Base-by-base conservation (phyloP, 2,797 vertebrate species). In the Cheirogaleus major region DNA sequence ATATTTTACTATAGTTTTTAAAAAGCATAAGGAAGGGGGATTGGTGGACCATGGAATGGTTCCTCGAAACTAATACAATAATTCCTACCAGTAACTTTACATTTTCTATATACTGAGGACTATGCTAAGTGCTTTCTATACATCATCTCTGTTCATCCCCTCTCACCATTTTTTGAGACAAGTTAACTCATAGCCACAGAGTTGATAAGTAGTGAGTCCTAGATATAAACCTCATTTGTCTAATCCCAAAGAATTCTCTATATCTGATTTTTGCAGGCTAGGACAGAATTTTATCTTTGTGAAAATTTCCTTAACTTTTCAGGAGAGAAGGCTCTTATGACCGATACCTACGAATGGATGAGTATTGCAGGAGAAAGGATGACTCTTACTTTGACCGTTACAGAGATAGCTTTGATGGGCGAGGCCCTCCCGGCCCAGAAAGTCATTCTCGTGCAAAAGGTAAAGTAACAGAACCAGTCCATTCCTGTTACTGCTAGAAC, bases 331-430 rank as follows among this genome's bases (percentile, higher is more conserved):
- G 99, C 15, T 96, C 98, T 3, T 99, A 99, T 0, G 99, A 99
- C 78, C 98, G 99, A 17, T 99, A 99, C 95, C 98, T 98, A 82
- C 99, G 99, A 32, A 86, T 99, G 0, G 99, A 99, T 0, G 99
- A 99, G 57, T 99, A 98, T 94, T 99, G 99, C 92, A 98, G 99
- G 41, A 99, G 99, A 96, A 99, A 99, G 96, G 99, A 99, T 0
- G 99, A 99, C 11, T 86, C 99, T 0, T 99, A 98, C 91, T 98
- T 99, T 0, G 99, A 99, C 6, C 99, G 99, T 38, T 99, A 99
- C 97, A 99, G 99, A 94, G 99, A 99, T 1, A 99, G 99, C 23
- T 99, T 99, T 98, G 99, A 99, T 27, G 98, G 98, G 27, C 99
- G 99, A 98, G 98, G 75, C 4, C 98, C 98, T 1, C 96, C 99